Evolutionary conservation across 2,797 vertebrate species (phyloP).

Genomic region (Cygnus olor): DNA sequence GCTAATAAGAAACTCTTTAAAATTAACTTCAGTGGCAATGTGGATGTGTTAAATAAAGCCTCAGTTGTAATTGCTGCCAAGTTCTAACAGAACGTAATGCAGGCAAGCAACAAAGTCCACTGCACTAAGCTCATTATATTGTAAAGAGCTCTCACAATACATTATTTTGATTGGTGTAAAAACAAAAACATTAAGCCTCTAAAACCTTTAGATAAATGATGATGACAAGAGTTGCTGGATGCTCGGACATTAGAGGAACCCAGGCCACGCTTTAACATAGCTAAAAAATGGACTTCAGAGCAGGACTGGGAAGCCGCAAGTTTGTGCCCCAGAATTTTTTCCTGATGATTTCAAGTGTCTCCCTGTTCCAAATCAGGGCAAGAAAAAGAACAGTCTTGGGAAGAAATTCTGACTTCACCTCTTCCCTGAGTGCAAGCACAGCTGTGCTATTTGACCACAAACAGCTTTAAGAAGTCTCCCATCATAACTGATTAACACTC

Average conservation of each 20-base stretch:
- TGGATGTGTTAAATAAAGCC: slow-evolving; percentile 60
- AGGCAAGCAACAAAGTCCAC: slow-evolving; percentile 34
- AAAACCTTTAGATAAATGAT: slow-evolving; percentile 43
- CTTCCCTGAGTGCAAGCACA: not conserved
- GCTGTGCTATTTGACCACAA: not conserved
- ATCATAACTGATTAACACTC: not conserved
- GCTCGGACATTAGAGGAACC: not conserved
- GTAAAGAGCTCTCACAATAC: slow-evolving; percentile 46
- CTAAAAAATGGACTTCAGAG: not conserved
- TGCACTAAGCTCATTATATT: slow-evolving; percentile 47
- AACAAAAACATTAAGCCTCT: slow-evolving; percentile 40
- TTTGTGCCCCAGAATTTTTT: not conserved
- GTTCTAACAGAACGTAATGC: slow-evolving; percentile 12
- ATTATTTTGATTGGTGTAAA: slow-evolving; percentile 62
- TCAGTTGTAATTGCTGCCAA: slow-evolving; percentile 55
- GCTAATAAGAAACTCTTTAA: slow-evolving; percentile 30
- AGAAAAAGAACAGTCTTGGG: not conserved
- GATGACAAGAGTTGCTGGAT: not conserved
- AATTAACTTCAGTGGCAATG: slow-evolving; percentile 43
- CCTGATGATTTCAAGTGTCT: not conserved
- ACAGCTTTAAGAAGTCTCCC: not conserved
- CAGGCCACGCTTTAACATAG: slow-evolving; percentile 3
- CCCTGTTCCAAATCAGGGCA: not conserved
- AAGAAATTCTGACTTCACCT: not conserved
- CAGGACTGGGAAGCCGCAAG: not conserved